Evolutionary conservation across 2,888 invertebrate species (phyloP), one percentile per base, ranked within the genome.

Genomic region (Drosophila acutilabella): DNA sequence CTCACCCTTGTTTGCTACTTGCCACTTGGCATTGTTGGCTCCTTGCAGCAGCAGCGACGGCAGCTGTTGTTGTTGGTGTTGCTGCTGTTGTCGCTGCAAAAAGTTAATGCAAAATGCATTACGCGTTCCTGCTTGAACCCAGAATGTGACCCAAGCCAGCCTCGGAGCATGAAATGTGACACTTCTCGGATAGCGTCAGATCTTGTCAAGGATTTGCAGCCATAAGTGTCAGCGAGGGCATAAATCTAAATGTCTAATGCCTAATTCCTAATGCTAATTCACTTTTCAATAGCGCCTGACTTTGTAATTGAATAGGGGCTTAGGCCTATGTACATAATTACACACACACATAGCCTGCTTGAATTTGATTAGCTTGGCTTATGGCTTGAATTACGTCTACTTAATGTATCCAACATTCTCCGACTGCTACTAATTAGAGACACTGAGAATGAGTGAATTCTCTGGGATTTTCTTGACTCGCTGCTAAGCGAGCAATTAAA

Each of bases 71-170:
- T 50, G 53, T n/a, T n/a, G n/a, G 53, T 71, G 59, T 14, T 38
- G 51, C 13, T 30, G 52, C 50, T 36, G 54, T 41, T 41, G 60
- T 57, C 40, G 47, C 18, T 33, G 44, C 38, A 48, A 66, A 73
- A 78, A 65, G 85, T 84, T 85, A 85, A 85, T 85, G 85, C 71
- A 84, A 81, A 84, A 86, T 86, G 84, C 88, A 86, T 89, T 88
- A 89, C 85, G 73, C 75, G 72, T 48, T 36, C 13, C 79, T 72
- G 77, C 89, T 85, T 89, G 88, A 85, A 88, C 83, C 74, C 68
- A 40, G 64, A 48, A 54, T 71, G 71, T 69, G 74, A 73, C 73
- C 74, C 71, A 81, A 68, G 71, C 60, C 77, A 74, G 88, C 74
- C 72, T 42, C 64, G 62, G 82, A 48, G 56, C 60, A 60, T 71